Conservation (phyloP, 2,113 vertebrate species). For the Varanus salvator region DNA sequence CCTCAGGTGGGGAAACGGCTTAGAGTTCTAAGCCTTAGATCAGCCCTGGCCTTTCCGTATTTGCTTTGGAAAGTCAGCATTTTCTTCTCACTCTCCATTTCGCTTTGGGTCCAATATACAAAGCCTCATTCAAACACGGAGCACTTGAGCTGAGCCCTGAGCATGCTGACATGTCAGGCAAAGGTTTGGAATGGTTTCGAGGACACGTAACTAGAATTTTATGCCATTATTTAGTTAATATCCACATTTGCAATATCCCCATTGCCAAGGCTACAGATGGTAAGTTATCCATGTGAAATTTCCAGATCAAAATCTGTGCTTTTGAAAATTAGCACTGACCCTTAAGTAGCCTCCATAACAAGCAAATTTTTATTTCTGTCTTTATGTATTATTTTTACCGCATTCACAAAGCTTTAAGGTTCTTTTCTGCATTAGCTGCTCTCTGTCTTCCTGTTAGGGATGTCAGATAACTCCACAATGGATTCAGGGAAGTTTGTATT, state of each 20-base stretch:
- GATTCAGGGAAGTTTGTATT: too few relatives aligned
- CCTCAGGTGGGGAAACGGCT: too few relatives aligned
- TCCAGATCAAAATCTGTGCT: background rate
- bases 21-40: too few relatives aligned
- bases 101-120: background rate
- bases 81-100: background rate
- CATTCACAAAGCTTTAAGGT: background rate
- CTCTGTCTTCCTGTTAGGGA: background rate
- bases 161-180: background rate
- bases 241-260: background rate
- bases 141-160: background rate
- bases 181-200: background rate
- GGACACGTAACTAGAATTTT: background rate
- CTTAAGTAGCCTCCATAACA: background rate
- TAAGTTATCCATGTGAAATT: background rate
- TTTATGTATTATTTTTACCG: conserved; percentile 16
- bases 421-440: background rate
- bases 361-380: conserved; percentile 6
- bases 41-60: too few relatives aligned
- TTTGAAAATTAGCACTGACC: background rate
- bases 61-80: background rate
- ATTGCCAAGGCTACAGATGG: background rate
- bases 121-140: background rate
- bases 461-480: too few relatives aligned
- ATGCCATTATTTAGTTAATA: background rate